Evolutionary conservation across 2,113 vertebrate genomes (phyloP).

Genomic region (Daubentonia madagascariensis): DNA sequence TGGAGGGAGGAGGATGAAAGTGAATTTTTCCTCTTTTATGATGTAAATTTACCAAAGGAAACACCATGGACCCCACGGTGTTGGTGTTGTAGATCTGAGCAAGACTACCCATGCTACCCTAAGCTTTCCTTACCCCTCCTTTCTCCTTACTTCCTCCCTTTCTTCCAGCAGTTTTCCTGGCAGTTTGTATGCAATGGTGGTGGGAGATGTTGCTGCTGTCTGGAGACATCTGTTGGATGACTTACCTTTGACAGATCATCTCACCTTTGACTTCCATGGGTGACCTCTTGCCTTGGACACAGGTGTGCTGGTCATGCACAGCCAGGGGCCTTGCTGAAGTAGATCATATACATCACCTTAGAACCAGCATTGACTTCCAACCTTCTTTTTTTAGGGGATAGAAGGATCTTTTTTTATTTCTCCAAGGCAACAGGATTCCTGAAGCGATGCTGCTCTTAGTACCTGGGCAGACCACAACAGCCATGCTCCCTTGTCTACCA

Average conservation of each 20-base stretch:
- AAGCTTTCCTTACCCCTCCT: background rate
- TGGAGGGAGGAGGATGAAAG: background rate
- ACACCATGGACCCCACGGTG: no score
- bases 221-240: background rate
- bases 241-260: background rate
- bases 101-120: background rate
- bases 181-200: background rate
- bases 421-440: background rate
- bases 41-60: background rate
- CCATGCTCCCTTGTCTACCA: background rate
- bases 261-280: background rate
- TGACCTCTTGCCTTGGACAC: background rate
- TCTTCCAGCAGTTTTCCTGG: background rate
- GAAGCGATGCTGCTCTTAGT: background rate
- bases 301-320: background rate
- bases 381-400: background rate
- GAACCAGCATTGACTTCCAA: background rate
- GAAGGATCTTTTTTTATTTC: background rate
- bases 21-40: background rate
- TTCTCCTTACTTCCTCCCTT: background rate
- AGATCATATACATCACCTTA: background rate
- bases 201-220: background rate
- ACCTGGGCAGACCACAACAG: background rate
- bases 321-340: background rate
- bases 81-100: background rate